A percentile compares a stretch with the other conserved stretches of the same genome.
Evolutionary conservation across 2,888 invertebrate species (phyloP).

Genomic region (Strigamia crassipes): DNA sequence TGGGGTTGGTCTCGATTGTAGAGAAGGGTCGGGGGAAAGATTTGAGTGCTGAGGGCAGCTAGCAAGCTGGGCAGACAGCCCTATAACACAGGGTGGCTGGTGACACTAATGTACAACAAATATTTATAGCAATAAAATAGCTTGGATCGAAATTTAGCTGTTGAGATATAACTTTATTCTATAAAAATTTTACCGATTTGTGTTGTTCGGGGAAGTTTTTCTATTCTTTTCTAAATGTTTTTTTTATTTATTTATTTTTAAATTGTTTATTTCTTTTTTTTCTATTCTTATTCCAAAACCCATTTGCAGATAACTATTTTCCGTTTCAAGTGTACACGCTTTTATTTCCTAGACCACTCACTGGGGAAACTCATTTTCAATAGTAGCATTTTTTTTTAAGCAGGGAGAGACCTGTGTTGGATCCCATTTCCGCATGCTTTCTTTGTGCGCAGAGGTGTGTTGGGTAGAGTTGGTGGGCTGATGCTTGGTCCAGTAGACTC

Average conservation of each 20-base stretch:
- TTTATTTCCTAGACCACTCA: conserved; percentile 10
- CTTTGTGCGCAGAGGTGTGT: conserved; percentile 3
- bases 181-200: too few species aligned
- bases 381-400: background rate
- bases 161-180: too few species aligned
- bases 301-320: conserved; percentile 10
- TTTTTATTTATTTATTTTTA: background rate
- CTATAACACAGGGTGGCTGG: too few species aligned
- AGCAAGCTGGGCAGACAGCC: too few species aligned
- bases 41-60: too few species aligned
- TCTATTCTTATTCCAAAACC: background rate
- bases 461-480: background rate
- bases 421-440: conserved; percentile 10
- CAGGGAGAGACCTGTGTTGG: background rate
- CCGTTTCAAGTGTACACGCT: conserved; percentile 10
- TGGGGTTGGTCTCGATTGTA: too few species aligned
- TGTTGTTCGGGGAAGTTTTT: too few species aligned
- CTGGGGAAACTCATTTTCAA: conserved; percentile 10
- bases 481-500: background rate
- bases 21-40: too few species aligned
- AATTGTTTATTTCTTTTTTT: background rate
- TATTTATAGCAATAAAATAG: too few species aligned
- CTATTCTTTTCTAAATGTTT: too few species aligned
- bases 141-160: too few species aligned
- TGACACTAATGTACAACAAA: too few species aligned